A percentile compares a stretch with the other conserved stretches of the same genome.
Conservation (phyloP, 2,113 vertebrate genomes). For the Sphyrna mokarran region DNA sequence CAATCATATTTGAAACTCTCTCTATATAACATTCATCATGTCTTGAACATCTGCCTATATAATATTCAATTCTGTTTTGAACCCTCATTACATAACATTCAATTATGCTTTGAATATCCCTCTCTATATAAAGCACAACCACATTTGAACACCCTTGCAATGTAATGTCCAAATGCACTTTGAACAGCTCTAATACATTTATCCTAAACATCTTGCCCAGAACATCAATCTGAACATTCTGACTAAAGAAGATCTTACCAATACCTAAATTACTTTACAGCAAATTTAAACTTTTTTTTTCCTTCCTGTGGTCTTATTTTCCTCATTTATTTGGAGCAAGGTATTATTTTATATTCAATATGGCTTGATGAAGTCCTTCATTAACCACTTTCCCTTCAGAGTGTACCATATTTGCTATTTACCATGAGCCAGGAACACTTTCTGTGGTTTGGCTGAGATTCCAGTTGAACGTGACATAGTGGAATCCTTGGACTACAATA, state of each 20-base stretch:
- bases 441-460: neutral
- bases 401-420: neutral
- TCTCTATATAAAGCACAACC: neutral
- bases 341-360: neutral
- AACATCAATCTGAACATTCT: neutral
- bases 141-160: neutral
- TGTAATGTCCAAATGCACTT: neutral
- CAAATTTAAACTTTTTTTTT: neutral
- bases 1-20: neutral
- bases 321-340: neutral
- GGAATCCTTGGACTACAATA: neutral
- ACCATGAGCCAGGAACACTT: neutral
- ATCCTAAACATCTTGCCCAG: neutral
- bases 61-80: neutral
- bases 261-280: neutral
- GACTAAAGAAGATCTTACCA: neutral
- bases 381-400: neutral
- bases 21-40: conserved; percentile 6
- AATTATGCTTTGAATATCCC: neutral
- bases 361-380: neutral
- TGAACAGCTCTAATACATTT: neutral
- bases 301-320: neutral
- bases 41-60: neutral
- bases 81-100: neutral
- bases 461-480: neutral